Base-by-base conservation (phyloP, 2,888 invertebrate genomes). In the Leuctra nigra region DNA sequence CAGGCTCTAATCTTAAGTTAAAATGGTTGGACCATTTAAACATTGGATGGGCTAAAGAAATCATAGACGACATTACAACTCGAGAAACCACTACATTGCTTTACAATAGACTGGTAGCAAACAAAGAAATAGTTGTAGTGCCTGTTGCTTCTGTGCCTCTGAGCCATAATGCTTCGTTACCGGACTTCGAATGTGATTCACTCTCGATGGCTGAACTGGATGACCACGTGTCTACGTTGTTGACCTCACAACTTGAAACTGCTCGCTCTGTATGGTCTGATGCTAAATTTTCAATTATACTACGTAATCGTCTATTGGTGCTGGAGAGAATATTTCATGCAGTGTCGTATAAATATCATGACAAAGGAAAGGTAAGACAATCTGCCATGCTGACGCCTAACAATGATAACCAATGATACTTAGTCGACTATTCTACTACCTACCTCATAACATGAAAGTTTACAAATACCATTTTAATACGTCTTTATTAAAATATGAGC, bases 1-100 rank as follows among this genome's bases (percentile, higher is more conserved):
- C 41, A 20, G 20, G n/a, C 20, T 35, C 59, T 25, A 56, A 53
- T 52, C 63, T 70, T 9, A 71, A 73, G 61, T 61, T 68, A 24
- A 78, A 77, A 66, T 81, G 79, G 77, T 70, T 75, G 41, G 80
- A 81, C 58, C 78, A 79, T 64, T 73, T 78, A 46, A 81, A 81
- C 67, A 70, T 75, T 48, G 70, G 75, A 18, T 82, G 82, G 82
- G 73, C 78, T n/a, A 66, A 71, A 54, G 80, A 80, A 66, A 77
- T 77, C 62, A 75, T 76, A 63, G 79, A 78, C 67, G 72, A 68
- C 58, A 72, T 81, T 58, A 75, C 77, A 11, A 74, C 73, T 47
- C 69, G 78, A 56, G 77, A 78, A 66, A 73, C 74, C 20, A 73
- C 77, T 4, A 72, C 75, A 47, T 69, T 72, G 1, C 71, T 81